Evolutionary conservation across 1,140 invertebrate species (phyloP).

Genomic region (Venustaconcha ellipsiformis): DNA sequence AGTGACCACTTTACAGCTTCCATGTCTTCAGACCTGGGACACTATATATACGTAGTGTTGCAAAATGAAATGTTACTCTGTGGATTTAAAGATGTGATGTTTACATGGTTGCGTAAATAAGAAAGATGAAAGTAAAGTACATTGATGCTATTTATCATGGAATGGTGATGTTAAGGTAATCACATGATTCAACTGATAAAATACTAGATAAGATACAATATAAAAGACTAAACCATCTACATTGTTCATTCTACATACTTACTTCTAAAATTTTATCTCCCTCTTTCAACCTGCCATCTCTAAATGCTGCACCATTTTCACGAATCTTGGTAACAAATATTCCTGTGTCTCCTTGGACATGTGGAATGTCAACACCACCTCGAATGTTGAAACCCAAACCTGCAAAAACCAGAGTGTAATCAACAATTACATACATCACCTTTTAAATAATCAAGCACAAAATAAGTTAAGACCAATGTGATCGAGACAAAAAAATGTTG

Average conservation of each 20-base stretch:
- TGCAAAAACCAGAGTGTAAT: constrained; percentile 33
- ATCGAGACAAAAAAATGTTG: too few relatives aligned
- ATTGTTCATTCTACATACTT: constrained; percentile 47
- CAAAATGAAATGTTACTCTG: too few relatives aligned
- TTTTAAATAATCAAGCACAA: too few relatives aligned
- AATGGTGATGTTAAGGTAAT: background rate
- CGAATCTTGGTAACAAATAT: constrained; percentile 70
- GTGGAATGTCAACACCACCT: constrained; percentile 67
- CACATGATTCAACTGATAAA: background rate
- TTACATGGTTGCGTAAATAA: too few relatives aligned
- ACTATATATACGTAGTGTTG: too few relatives aligned
- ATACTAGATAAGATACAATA: background rate
- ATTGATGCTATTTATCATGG: background rate
- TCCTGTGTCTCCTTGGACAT: constrained; percentile 66
- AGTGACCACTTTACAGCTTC: too few relatives aligned
- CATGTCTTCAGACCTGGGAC: too few relatives aligned
- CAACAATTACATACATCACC: too few relatives aligned
- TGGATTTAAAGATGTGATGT: too few relatives aligned
- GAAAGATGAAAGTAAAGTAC: background rate
- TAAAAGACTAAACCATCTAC: background rate
- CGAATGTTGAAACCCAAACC: constrained; percentile 71
- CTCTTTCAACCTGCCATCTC: constrained; percentile 64
- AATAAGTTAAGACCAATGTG: too few relatives aligned
- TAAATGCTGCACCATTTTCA: constrained; percentile 64
- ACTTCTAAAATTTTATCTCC: constrained; percentile 69